Evolutionary conservation across 2,888 invertebrate species (phyloP), one percentile per base, ranked within the genome.

Genomic region (Pegoplata infirma): DNA sequence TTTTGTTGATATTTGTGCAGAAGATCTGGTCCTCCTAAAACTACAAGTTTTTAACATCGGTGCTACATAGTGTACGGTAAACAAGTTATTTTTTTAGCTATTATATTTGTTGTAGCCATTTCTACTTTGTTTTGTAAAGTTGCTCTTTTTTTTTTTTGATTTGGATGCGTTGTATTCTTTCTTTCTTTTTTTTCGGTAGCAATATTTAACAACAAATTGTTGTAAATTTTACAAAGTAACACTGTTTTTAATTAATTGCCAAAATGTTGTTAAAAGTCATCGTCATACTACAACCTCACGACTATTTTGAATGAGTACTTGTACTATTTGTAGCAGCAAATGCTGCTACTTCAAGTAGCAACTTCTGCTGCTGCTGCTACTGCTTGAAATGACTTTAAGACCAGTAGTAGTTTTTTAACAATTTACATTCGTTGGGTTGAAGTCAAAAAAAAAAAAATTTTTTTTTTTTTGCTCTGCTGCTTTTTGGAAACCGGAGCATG

Each of bases 161-260:
- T 25, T 23, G 36, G n/a, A n/a, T n/a, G 36, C 17, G 32, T 16
- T 10, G 10, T 56, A 12, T 32, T 47, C 36, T 21, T 44, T 14
- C 8, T 32, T n/a, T 2, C 40, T 17, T 46, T 4, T 7, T 1
- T 51, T 73, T 74, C 53, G 78, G 64, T 47, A 69, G 74, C 74
- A 78, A 78, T 69, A 78, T 69, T 69, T 75, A 56, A 55, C 61
- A 80, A 76, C 75, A 80, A 76, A 80, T 80, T 76, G 75, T 59
- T 69, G 72, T 67, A n/a, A 80, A 80, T 80, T 80, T 76, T 76
- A 80, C 80, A 80, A 80, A 76, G 80, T 76, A 80, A 76, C 80
- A 80, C 80, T 80, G 66, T 84, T 72, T 75, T 86, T 87, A 86
- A 86, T 86, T 86, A 86, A 86, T 76, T 76, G 82, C 72, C 72